Conservation (phyloP, 2,113 vertebrate species). For the Carollia perspicillata region DNA sequence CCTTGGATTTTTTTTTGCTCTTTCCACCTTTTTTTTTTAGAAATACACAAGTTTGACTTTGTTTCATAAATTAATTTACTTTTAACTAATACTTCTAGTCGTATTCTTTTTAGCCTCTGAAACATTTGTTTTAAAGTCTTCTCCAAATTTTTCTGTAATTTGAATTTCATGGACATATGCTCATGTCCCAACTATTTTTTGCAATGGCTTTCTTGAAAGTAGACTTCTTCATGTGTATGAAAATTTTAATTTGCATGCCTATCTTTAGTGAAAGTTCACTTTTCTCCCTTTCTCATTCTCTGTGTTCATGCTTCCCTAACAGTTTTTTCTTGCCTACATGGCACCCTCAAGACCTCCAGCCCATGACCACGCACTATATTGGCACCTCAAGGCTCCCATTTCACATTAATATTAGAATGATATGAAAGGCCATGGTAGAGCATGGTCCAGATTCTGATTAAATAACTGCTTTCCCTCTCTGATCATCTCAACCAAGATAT, state of each 20-base stretch:
- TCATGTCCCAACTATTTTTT: background rate
- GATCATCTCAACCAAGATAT: background rate
- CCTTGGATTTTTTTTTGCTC: background rate
- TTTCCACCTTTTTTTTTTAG: background rate
- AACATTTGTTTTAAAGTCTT: background rate
- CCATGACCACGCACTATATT: background rate
- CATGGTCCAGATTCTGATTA: background rate
- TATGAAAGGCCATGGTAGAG: background rate
- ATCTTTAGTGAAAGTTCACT: background rate
- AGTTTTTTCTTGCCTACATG: background rate
- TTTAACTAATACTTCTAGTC: constrained; percentile 11
- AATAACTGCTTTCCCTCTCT: background rate
- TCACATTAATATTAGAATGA: background rate
- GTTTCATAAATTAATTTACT: background rate
- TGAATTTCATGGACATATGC: background rate
- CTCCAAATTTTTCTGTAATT: background rate
- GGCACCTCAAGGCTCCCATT: background rate
- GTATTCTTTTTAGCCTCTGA: background rate
- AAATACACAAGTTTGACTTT: background rate
- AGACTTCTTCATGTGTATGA: background rate
- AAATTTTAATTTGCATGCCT: background rate
- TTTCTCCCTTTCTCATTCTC: background rate
- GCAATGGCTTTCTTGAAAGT: background rate
- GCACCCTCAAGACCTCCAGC: background rate
- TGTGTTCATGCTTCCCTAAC: background rate